Evolutionary conservation across 2,113 vertebrate species (phyloP).

Genomic region (Corydoras sp.): DNA sequence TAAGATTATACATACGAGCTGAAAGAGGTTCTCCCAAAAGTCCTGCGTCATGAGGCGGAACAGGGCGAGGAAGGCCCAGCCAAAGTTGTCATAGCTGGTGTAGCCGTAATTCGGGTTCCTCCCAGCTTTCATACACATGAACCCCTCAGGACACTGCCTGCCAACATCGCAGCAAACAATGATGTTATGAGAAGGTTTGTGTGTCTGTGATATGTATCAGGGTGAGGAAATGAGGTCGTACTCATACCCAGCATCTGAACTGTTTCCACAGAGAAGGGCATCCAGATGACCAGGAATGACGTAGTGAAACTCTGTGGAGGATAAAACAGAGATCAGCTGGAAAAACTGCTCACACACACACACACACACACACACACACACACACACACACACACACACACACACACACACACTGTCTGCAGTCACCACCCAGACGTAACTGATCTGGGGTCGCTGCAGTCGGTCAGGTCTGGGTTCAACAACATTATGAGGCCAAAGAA

Average conservation of each 20-base stretch:
- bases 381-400: no score
- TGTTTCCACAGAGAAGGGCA: constrained; percentile 88
- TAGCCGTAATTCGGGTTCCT: constrained; percentile 91
- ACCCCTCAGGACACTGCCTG: constrained; percentile 85
- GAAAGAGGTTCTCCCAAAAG: constrained; percentile 95
- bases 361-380: no score
- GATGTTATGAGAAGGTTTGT: not conserved
- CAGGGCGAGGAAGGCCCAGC: constrained; percentile 87
- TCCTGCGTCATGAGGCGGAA: constrained; percentile 96
- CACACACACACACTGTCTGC: no score
- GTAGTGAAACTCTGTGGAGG: constrained; percentile 75
- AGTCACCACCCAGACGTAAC: no score
- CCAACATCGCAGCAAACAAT: constrained; percentile 10
- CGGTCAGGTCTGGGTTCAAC: no score
- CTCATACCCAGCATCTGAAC: constrained; percentile 81
- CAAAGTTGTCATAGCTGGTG: constrained; percentile 88
- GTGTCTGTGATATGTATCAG: not conserved
- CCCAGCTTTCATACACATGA: constrained; percentile 77
- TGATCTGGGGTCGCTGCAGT: no score
- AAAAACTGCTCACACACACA: not conserved
- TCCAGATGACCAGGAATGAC: constrained; percentile 69
- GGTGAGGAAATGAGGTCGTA: not conserved
- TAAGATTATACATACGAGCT: constrained; percentile 69
- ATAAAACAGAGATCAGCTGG: constrained; percentile 12
- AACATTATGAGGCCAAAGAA: no score